Percentiles rank a stretch among this genome's conserved stretches.
These are phyloP conservation scores for Ferrisia virgata DNA, from an alignment of 2,888 invertebrate species.

Conservation along the genomic window DNA sequence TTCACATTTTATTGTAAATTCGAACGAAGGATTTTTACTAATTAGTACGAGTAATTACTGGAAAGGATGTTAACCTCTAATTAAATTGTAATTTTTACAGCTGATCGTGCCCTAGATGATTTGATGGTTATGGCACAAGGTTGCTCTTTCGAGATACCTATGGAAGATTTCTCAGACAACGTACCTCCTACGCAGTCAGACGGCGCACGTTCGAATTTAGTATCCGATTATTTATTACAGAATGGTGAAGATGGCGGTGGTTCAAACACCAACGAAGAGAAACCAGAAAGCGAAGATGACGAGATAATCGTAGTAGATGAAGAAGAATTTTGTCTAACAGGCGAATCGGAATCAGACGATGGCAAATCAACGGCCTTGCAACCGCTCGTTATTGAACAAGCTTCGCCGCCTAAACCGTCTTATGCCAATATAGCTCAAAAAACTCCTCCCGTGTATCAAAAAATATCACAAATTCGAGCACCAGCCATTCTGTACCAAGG, in stretches of 20 bases:
- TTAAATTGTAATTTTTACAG: not conserved
- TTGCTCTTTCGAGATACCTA: conserved; percentile 3
- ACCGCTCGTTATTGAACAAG: not conserved
- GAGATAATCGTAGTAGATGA: conserved; percentile 34
- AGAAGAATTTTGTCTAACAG: conserved; percentile 30
- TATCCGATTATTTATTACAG: not conserved
- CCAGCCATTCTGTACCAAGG: conserved; percentile 18
- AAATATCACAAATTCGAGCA: conserved; percentile 4
- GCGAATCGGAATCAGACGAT: conserved; percentile 27
- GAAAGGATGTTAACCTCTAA: not conserved
- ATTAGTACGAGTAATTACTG: not conserved
- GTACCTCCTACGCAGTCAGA: not conserved
- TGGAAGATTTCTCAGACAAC: not conserved
- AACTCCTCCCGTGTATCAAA: not conserved
- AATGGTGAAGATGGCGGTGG: not conserved
- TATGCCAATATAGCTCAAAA: not conserved
- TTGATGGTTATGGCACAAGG: conserved; percentile 33
- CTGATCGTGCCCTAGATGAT: conserved; percentile 35
- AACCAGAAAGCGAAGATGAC: conserved; percentile 35
- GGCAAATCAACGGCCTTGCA: not conserved
- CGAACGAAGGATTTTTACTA: too few species aligned
- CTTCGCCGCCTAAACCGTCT: not conserved
- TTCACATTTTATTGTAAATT: too few species aligned
- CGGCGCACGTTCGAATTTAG: not conserved
- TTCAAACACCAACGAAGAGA: not conserved